Evolutionary conservation across 2,113 vertebrate genomes (phyloP).

Genomic region (Nymphicus hollandicus): DNA sequence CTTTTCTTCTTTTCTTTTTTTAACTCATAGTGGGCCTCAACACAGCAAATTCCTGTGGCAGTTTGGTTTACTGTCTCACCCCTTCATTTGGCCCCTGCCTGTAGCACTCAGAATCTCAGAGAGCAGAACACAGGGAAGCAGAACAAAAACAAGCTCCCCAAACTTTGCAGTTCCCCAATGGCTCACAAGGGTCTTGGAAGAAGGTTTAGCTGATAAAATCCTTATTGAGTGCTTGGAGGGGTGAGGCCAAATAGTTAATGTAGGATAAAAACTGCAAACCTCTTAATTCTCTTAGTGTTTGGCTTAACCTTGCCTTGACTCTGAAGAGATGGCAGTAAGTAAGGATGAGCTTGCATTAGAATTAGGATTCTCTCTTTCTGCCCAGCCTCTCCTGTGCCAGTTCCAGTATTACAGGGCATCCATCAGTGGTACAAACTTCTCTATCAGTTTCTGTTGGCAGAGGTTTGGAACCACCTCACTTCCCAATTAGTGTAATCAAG

Average conservation of each 20-base stretch:
- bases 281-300: conserved; percentile 65
- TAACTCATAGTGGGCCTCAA: background rate
- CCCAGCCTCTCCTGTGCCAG: background rate
- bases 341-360: conserved; percentile 69
- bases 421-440: background rate
- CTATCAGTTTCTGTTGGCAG: background rate
- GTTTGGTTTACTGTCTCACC: background rate
- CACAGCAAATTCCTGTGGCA: background rate
- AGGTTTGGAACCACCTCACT: background rate
- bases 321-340: conserved; percentile 49
- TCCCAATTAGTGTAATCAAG: conserved; percentile 5
- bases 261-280: conserved; percentile 63
- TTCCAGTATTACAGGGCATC: background rate
- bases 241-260: conserved; percentile 61
- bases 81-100: background rate
- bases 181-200: background rate
- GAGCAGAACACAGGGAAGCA: background rate
- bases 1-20: background rate
- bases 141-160: conserved; percentile 32
- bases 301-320: conserved; percentile 67
- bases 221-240: background rate
- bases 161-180: background rate
- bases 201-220: conserved; percentile 52
- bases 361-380: conserved; percentile 46
- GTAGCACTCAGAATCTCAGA: background rate